Evolutionary conservation across 1,140 invertebrate species (phyloP), one percentile per base, ranked within the genome.

Genomic region (Zaprionus taronus): DNA sequence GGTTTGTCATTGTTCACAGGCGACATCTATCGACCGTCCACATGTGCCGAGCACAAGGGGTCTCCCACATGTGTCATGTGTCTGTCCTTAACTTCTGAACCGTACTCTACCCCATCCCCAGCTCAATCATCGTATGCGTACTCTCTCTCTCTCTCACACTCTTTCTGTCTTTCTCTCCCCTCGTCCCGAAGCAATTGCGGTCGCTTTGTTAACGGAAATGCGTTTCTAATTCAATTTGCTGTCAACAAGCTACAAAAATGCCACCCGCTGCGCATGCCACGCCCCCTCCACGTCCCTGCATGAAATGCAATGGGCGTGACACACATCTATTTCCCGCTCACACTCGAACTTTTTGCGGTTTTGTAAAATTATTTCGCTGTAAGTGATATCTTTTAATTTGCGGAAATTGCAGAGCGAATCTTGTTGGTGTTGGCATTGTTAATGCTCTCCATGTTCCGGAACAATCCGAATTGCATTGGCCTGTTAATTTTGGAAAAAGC

Each of bases 181-280:
- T 17, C 22, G 3, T n/a, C 20, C 31, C 63, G 31, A 28, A 60
- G 61, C 53, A 70, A 20, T 73, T 72, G 70, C 57, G 71, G 70
- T 80, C 73, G 72, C 60, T 83, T 80, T 79, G 78, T 78, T 73
- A 64, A 69, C 60, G 38, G 67, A 84, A 90, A 87, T 81, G 78
- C 84, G 84, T 90, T 87, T 90, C 84, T 87, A 90, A 90, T 89
- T 89, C 79, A 81, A 89, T 89, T 89, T 90, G 72, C 72, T 90
- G 84, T 90, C 85, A 81, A 79, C 84, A 85, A 66, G 56, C 51
- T 47, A 15, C 62, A 55, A 73, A 58, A 56, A 53, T 66, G 51
- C 38, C 64, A 65, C 56, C 66, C 76, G 55, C 58, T 69, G 75
- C 72, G 65, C 51, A 80, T 78, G 55, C 55, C 38, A 36, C 51